phyloP scores from a whole-genome alignment of 2,888 invertebrate species.

The Syrphus vitripennis region DNA sequence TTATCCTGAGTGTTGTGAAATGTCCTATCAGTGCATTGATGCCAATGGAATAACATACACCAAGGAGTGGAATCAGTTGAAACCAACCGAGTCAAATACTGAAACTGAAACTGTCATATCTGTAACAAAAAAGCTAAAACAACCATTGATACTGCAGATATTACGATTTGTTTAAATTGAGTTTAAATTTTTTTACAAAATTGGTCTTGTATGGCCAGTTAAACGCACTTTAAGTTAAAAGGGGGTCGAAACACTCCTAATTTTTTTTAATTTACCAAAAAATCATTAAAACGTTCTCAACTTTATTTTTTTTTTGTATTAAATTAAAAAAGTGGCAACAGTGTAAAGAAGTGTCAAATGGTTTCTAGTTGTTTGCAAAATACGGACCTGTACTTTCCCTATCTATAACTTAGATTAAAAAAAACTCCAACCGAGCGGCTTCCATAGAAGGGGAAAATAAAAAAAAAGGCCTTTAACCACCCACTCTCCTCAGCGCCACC shows the following conservation, averaged over 20 bases:
- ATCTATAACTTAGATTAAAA: background rate
- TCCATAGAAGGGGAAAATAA: conserved; percentile 21
- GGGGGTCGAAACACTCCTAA: too few relatives aligned
- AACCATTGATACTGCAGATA: conserved; percentile 2
- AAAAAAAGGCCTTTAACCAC: conserved; percentile 45
- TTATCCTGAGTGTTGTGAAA: conserved; percentile 74
- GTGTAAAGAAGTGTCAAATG: too few relatives aligned
- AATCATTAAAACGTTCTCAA: too few relatives aligned
- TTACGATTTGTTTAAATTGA: background rate
- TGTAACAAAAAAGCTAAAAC: background rate
- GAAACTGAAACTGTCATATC: background rate
- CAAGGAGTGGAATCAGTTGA: conserved; percentile 48
- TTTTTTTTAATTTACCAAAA: too few relatives aligned
- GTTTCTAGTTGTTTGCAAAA: background rate
- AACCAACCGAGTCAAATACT: background rate
- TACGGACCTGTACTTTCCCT: background rate
- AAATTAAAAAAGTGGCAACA: too few relatives aligned
- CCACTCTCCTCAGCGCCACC: background rate
- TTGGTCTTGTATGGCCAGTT: too few relatives aligned
- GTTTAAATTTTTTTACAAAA: too few relatives aligned
- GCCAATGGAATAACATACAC: conserved; percentile 50
- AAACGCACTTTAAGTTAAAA: too few relatives aligned
- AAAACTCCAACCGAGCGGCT: conserved; percentile 10
- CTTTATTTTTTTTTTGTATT: too few relatives aligned
- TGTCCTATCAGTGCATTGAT: conserved; percentile 72